Conservation (phyloP, 2,888 invertebrate genomes). For the Thymelicus acteon region DNA sequence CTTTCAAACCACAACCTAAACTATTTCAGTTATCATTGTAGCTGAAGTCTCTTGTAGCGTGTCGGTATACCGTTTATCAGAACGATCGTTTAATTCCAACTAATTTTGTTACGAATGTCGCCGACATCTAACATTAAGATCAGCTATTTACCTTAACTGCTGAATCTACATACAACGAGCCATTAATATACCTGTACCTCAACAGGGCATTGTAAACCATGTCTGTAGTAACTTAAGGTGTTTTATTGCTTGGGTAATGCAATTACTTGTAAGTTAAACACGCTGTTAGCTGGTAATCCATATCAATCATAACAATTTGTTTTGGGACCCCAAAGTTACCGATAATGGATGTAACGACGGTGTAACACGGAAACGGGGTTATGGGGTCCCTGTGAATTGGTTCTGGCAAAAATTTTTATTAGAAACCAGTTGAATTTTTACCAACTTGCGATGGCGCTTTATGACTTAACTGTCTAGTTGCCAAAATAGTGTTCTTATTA, state of each 20-base stretch:
- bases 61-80: too few species aligned
- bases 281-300: conserved; percentile 27
- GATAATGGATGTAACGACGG: conserved; percentile 26
- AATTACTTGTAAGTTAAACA: conserved; percentile 12
- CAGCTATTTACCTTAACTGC: conserved; percentile 17
- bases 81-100: too few species aligned
- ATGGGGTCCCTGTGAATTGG: not conserved
- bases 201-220: not conserved
- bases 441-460: too few species aligned
- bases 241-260: not conserved
- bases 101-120: too few species aligned
- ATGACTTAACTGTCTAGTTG: too few species aligned
- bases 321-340: conserved; percentile 26
- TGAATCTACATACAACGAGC: too few species aligned
- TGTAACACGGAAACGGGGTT: conserved; percentile 16
- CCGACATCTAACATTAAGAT: not conserved
- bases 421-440: too few species aligned
- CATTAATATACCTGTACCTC: not conserved
- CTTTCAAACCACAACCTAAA: too few species aligned
- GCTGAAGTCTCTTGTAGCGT: too few species aligned
- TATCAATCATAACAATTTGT: conserved; percentile 35
- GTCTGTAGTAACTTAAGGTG: not conserved
- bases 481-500: too few species aligned
- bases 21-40: too few species aligned
- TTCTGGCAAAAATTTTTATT: not conserved